Percentiles rank a stretch among this genome's conserved stretches.
These are phyloP conservation scores for Corydoras maculifer DNA, from an alignment of 2,113 vertebrate species.

Conservation along the genomic window DNA sequence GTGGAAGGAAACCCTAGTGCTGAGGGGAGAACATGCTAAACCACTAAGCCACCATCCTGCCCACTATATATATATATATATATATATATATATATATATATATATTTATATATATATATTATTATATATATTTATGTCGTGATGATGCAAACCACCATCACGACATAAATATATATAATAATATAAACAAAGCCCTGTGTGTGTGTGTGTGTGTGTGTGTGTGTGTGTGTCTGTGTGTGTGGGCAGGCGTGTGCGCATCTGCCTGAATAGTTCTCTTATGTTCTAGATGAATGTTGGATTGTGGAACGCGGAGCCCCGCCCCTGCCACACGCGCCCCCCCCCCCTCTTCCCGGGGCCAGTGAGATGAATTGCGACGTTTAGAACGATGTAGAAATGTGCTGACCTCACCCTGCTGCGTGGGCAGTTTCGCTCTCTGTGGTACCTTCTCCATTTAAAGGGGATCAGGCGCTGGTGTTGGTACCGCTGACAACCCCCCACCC, in stretches of 20 bases:
- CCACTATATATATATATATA: too few species aligned
- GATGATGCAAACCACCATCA: neutral
- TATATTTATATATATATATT: too few species aligned
- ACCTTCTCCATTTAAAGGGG: slow-evolving; percentile 7
- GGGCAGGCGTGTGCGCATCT: neutral
- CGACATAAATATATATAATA: too few species aligned
- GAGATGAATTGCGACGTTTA: slow-evolving; percentile 43
- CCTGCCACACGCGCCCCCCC: slow-evolving; percentile 14
- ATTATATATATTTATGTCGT: neutral
- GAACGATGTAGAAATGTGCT: slow-evolving; percentile 41
- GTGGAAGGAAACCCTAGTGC: too few species aligned
- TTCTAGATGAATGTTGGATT: slow-evolving; percentile 25
- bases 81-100: neutral
- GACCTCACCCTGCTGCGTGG: slow-evolving; percentile 35
- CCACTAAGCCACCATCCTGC: too few species aligned
- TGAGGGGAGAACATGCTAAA: too few species aligned
- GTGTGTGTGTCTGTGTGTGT: neutral
- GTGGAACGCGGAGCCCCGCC: slow-evolving; percentile 13
- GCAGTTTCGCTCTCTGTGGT: slow-evolving; percentile 30
- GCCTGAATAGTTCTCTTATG: slow-evolving; percentile 30
- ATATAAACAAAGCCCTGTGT: slow-evolving; percentile 28
- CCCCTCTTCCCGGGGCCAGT: slow-evolving; percentile 8
- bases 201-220: neutral
- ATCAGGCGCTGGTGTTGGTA: neutral
- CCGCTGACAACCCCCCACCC: neutral